Base-by-base conservation (phyloP, 2,113 vertebrate genomes). In the Halichoeres trimaculatus region DNA sequence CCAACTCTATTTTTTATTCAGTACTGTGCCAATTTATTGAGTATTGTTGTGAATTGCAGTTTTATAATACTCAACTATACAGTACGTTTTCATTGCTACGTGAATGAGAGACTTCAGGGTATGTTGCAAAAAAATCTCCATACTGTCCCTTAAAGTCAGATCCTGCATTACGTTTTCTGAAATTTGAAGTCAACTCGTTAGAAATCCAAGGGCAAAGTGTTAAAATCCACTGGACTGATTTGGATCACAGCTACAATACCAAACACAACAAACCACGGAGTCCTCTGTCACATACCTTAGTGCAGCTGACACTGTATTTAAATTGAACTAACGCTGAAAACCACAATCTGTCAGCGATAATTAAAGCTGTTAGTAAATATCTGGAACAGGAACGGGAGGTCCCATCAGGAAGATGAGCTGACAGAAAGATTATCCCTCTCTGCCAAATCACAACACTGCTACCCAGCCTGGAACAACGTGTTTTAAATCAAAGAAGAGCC, bases 201-300 rank as follows among this genome's bases (percentile, higher is more conserved):
- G 11, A 20, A 11, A 70, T 8, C 34, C 56, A 73, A 81, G 56
- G 61, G 8, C 50, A 71, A 26, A 48, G 1, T 14, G 20, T 20
- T 13, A 14, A 20, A 23, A 35, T 8, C 7, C 4, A 16, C 24
- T 48, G 5, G 2, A 19, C 20, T 1, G 4, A 14, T 53, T 4
- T 35, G 41, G 22, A 7, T 30, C 36, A 20, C 12, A 14, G 43
- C 40, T 22, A 12, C 24, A 20, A n/a, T 30, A 30, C 30, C 57
- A 10, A 20, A 20, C 62, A 24, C n/a, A 16, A 36, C 16, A 23
- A 1, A 12, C 45, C 50, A 69, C 1, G 1, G 2, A 10, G 20
- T 22, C 0, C 1, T 17, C 17, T 10, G 14, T 14, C 5, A 26
- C 20, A 48, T 12, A 43, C 9, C 2, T 13, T 9, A 16, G 8